These are phyloP conservation scores for Sturmia bella DNA, from an alignment of 2,888 invertebrate species.

Conservation along the genomic window DNA sequence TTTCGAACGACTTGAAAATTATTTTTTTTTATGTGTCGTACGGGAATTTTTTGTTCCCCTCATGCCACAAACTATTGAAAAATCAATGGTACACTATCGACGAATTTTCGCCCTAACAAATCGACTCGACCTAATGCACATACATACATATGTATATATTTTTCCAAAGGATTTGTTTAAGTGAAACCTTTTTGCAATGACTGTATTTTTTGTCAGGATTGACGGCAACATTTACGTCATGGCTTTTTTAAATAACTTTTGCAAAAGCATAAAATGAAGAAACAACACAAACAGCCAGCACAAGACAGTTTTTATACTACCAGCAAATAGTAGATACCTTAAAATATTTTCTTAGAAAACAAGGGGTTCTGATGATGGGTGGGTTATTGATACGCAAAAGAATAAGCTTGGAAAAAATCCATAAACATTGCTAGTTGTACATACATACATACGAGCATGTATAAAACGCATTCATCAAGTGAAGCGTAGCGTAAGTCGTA, in stretches of 20 bases:
- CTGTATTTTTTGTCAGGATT: slow-evolving; percentile 42
- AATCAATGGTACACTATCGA: no score
- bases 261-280: slow-evolving; percentile 5
- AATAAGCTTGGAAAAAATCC: slow-evolving; percentile 37
- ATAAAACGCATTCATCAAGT: slow-evolving; percentile 69
- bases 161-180: slow-evolving; percentile 31
- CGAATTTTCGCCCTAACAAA: no score
- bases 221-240: slow-evolving; percentile 15
- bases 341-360: slow-evolving; percentile 20
- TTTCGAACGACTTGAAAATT: no score
- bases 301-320: slow-evolving; percentile 48
- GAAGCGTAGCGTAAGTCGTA: slow-evolving; percentile 68
- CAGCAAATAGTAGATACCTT: slow-evolving; percentile 55
- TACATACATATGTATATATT: no score
- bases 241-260: slow-evolving; percentile 23
- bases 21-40: no score
- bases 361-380: no score
- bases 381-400: slow-evolving; percentile 25
- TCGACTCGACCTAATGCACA: no score
- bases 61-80: no score
- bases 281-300: slow-evolving; percentile 24
- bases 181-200: slow-evolving; percentile 35
- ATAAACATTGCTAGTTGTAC: slow-evolving; percentile 25
- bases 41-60: no score
- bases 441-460: slow-evolving; percentile 42